Evolutionary conservation across 2,888 invertebrate genomes (phyloP), one percentile per base, ranked within the genome.

Genomic region (Fissipunctia ypsillon): DNA sequence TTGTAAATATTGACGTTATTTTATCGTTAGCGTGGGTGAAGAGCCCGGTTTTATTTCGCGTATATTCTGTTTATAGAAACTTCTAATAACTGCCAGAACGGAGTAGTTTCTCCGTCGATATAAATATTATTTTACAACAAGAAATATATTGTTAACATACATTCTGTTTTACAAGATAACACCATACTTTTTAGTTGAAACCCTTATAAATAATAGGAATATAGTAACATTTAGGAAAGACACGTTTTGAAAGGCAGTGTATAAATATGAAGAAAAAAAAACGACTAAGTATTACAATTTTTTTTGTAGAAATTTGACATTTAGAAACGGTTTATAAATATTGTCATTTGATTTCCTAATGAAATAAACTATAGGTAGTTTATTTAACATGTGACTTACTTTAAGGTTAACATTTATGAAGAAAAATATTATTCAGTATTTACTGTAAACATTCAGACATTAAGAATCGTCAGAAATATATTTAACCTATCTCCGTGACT

Each of bases 1-100:
- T 68, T 66, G 52, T 54, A 83, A 83, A 81, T 80, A 80, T 80
- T 84, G 69, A 80, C 60, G 70, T 75, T 56, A 63, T 63, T 81
- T 61, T 63, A 69, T 45, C 14, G 54, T 59, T 1, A 60, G 59
- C 80, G 48, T 65, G 70, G 70, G 75, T 81, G 84, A 84, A 81
- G 83, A 81, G 80, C 5, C 65, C 59, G 50, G 31, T 65, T 67
- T 48, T 56, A 77, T 70, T 71, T 43, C 3, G 28, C 28, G 16
- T 45, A 22, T 19, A 57, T 41, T 25, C 35, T 48, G 67, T 77
- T 60, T 63, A 28, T 41, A 22, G 25, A 77, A 61, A 31, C 50
- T 69, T 59, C 6, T 48, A 54, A 22, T 22, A 43, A 48, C 25
- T 50, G n/a, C 7, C 48, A 16, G 12, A 45, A 60, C 12, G 16